Evolutionary conservation across 2,888 invertebrate species (phyloP).

Genomic region (Xanthorhoe spadicearia): DNA sequence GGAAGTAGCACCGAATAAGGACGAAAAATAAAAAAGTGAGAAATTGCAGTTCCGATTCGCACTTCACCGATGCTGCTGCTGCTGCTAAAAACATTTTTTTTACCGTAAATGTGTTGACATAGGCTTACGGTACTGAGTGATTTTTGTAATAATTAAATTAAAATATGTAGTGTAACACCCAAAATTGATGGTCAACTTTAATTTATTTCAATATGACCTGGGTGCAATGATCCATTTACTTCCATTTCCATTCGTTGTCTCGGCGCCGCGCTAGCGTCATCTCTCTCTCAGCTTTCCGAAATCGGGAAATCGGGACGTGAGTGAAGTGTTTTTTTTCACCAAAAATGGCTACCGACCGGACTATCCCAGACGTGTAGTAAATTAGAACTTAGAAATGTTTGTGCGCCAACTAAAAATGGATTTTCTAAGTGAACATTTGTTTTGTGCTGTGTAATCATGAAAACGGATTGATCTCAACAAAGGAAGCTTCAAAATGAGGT

Average conservation of each 20-base stretch:
- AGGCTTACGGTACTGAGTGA: slow-evolving; percentile 5
- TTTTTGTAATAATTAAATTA: background rate
- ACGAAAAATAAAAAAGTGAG: slow-evolving; percentile 54
- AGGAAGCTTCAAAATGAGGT: slow-evolving; percentile 83
- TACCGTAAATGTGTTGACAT: slow-evolving; percentile 9
- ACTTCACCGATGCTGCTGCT: slow-evolving; percentile 29
- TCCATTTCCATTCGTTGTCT: slow-evolving; percentile 67
- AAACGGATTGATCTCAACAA: slow-evolving; percentile 80
- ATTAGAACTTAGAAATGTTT: slow-evolving; percentile 73
- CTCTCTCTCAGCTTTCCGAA: slow-evolving; percentile 71
- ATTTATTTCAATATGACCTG: slow-evolving; percentile 42
- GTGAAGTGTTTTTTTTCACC: slow-evolving; percentile 70
- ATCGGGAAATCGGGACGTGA: slow-evolving; percentile 72
- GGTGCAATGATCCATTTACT: slow-evolving; percentile 67
- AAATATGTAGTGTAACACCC: background rate
- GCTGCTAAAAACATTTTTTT: slow-evolving; percentile 8
- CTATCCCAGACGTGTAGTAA: slow-evolving; percentile 67
- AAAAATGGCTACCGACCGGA: slow-evolving; percentile 79
- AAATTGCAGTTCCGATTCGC: slow-evolving; percentile 58
- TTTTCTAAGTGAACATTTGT: slow-evolving; percentile 82
- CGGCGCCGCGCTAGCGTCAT: slow-evolving; percentile 74
- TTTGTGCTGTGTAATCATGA: slow-evolving; percentile 81
- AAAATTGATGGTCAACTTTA: slow-evolving; percentile 13
- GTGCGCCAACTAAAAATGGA: slow-evolving; percentile 77
- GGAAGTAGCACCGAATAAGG: slow-evolving; percentile 55